Conservation (phyloP, 2,113 vertebrate genomes). For the Daubentonia madagascariensis region DNA sequence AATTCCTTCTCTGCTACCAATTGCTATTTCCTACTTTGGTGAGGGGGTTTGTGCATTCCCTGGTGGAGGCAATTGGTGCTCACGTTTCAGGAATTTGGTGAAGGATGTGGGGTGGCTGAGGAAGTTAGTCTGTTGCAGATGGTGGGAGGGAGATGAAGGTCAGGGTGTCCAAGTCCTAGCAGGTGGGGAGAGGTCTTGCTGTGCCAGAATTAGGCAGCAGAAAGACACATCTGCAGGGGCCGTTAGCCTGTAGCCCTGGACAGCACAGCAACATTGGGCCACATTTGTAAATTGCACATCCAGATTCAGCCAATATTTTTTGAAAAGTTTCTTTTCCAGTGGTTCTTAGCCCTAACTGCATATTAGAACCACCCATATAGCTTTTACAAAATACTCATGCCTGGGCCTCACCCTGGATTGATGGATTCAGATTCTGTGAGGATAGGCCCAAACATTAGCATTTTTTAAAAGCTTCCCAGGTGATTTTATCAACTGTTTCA, state of each 20-base stretch:
- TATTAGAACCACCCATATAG: not conserved
- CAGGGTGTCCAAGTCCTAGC: not conserved
- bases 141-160: not conserved
- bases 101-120: not conserved
- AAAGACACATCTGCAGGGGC: not conserved
- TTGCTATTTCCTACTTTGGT: accelerated
- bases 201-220: not conserved
- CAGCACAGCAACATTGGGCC: not conserved
- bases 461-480: not conserved
- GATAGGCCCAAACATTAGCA: not conserved
- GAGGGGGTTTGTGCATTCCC: not conserved
- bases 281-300: not conserved
- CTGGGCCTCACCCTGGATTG: not conserved
- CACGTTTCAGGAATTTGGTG: not conserved
- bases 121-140: too few relatives aligned
- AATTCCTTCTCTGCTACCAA: too few relatives aligned
- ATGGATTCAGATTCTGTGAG: not conserved
- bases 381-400: not conserved
- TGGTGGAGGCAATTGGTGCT: not conserved
- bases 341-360: not conserved
- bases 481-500: not conserved
- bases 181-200: not conserved
- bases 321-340: not conserved
- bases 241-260: not conserved
- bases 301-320: not conserved